Percentiles rank a stretch among this genome's conserved stretches.
These are phyloP conservation scores for Drosophila robusta DNA, from an alignment of 2,888 invertebrate genomes.

Conservation along the genomic window DNA sequence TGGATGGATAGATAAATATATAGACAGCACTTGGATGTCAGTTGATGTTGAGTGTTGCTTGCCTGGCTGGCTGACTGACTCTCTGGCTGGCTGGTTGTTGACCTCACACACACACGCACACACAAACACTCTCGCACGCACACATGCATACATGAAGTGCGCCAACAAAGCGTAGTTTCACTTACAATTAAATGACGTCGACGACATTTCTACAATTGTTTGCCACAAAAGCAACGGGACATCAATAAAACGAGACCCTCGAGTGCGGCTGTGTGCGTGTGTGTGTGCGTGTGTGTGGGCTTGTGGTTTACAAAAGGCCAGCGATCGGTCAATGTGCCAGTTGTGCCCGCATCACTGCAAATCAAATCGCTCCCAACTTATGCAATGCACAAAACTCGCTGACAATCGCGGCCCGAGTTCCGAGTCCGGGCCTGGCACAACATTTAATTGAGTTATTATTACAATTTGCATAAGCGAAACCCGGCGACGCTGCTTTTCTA, in stretches of 20 bases:
- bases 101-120: slow-evolving; percentile 55
- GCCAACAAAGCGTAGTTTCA: slow-evolving; percentile 75
- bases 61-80: slow-evolving; percentile 21
- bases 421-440: slow-evolving; percentile 28
- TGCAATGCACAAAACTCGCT: slow-evolving; percentile 43
- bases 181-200: slow-evolving; percentile 81
- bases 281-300: slow-evolving; percentile 9
- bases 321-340: slow-evolving; percentile 78
- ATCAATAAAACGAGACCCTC: slow-evolving; percentile 75
- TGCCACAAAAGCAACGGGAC: slow-evolving; percentile 74
- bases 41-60: slow-evolving; percentile 68
- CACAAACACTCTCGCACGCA: slow-evolving; percentile 10
- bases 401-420: slow-evolving; percentile 2
- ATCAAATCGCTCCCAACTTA: slow-evolving; percentile 60
- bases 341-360: slow-evolving; percentile 74
- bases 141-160: slow-evolving; percentile 38
- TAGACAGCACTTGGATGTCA: slow-evolving; percentile 71
- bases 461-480: slow-evolving; percentile 75
- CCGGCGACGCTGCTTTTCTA: slow-evolving; percentile 43
- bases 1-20: slow-evolving; percentile 53
- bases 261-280: slow-evolving; percentile 30
- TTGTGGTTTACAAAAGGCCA: slow-evolving; percentile 57
- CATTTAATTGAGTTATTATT: slow-evolving; percentile 76
- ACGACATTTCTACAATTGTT: slow-evolving; percentile 77
- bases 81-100: slow-evolving; percentile 59